Base-by-base conservation (phyloP, 2,113 vertebrate genomes). In the Oncorhynchus kisutch region DNA sequence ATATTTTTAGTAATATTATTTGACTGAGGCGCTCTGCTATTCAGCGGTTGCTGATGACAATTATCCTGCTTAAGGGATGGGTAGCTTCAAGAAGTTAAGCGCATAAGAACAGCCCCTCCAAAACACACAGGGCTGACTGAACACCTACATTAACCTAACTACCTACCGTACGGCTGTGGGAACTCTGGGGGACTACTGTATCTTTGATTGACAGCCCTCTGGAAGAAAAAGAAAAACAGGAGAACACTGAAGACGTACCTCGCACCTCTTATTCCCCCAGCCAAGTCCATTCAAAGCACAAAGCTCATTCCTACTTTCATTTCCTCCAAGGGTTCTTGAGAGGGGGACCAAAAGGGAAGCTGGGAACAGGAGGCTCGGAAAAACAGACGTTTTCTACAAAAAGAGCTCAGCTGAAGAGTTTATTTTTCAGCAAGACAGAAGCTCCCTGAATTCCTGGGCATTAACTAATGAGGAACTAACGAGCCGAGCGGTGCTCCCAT, bases 371-470 rank as follows among this genome's bases (percentile, higher is more conserved):
- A 51, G 27, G 22, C 29, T 59, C 8, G 2, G 16, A 69, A 82
- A 78, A 65, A 76, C 49, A 57, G 81, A 81, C 66, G 25, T 48
- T 86, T 81, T 18, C 81, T 78, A 86, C 85, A 82, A 81, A 82
- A 34, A 45, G n/a, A 45, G 70, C 67, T 25, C 64, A 29, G n/a
- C 34, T 31, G 71, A 1, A 67, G 70, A 73, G 71, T 72, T 75
- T 77, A 57, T 77, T 70, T 70, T 77, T 73, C 49, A 20, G 5
- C 25, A 76, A 67, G 60, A 4, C 4, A 31, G 14, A 80, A 76
- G 67, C 34, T 24, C 67, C 25, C 59, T 4, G 70, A 71, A 70
- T 73, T 73, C 71, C 75, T 65, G 31, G 34, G 59, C 27, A 62
- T 24, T 25, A 66, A 48, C 66, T 54, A 66, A 70, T 29, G 72